Conservation (phyloP, 2,888 invertebrate species). For the Drosophila longiperda region DNA sequence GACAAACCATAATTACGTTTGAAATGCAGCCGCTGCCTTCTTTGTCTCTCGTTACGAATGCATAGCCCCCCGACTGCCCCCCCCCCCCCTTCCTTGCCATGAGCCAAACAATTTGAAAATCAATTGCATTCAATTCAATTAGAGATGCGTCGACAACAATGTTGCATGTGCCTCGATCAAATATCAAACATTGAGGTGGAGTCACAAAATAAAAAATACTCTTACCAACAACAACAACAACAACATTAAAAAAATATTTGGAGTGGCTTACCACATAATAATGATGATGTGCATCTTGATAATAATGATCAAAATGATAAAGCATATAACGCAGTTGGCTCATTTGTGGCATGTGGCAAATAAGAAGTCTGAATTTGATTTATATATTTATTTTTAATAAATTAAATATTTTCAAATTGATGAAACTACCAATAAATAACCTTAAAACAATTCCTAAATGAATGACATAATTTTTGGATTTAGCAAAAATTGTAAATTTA, state of each 20-base stretch:
- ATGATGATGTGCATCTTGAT: constrained; percentile 25
- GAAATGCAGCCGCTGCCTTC: constrained; percentile 49
- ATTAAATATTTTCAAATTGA: not conserved
- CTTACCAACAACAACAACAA: not conserved
- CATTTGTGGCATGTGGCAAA: not conserved
- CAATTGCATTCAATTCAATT: constrained; percentile 71
- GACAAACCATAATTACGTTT: constrained; percentile 69
- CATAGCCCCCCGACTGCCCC: not conserved
- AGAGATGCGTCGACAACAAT: constrained; percentile 51
- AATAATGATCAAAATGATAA: not conserved
- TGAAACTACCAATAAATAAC: not conserved
- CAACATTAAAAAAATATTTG: not conserved
- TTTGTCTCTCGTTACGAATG: constrained; percentile 25
- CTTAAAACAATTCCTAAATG: not conserved
- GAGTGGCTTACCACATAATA: not conserved
- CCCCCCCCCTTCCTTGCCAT: not conserved
- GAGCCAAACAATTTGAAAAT: constrained; percentile 57
- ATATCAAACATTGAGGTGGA: constrained; percentile 38
- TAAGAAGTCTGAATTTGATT: not conserved
- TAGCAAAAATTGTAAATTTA: not conserved
- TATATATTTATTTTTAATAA: not conserved
- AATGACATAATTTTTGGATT: not conserved
- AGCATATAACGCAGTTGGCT: not conserved
- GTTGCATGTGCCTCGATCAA: constrained; percentile 43
- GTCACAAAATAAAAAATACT: constrained; percentile 41